These are phyloP conservation scores for Dunckerocampus dactyliophorus DNA, from an alignment of 2,113 vertebrate species.

Conservation along the genomic window DNA sequence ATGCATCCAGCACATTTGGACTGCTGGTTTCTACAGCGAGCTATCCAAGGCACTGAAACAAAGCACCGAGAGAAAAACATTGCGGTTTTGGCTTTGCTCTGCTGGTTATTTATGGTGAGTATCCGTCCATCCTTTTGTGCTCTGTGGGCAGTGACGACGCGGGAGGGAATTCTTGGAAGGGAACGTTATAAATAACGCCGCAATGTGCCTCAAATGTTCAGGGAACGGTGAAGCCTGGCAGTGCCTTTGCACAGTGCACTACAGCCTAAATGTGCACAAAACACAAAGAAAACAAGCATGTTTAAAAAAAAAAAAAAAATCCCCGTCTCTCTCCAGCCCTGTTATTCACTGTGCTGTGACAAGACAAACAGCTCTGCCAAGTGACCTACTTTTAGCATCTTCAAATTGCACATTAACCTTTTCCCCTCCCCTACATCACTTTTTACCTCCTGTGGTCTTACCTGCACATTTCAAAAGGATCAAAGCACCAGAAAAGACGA, in stretches of 20 bases:
- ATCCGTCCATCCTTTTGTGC: constrained; percentile 66
- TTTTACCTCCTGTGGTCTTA: constrained; percentile 10
- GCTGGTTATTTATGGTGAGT: constrained; percentile 69
- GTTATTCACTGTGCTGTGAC: constrained; percentile 28
- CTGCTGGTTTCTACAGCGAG: constrained; percentile 24
- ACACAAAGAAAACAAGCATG: constrained; percentile 13
- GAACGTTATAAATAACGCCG: constrained; percentile 42
- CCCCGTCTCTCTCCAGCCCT: constrained; percentile 34
- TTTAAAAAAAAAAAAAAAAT: constrained; percentile 27
- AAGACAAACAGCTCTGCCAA: constrained; percentile 30
- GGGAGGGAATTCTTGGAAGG: constrained; percentile 64
- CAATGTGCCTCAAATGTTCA: constrained; percentile 15
- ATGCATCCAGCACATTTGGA: constrained; percentile 49
- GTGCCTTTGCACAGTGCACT: constrained; percentile 30
- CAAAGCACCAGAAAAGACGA: constrained; percentile 11
- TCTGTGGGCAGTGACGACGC: constrained; percentile 53
- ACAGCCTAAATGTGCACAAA: constrained; percentile 16
- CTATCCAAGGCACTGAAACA: constrained; percentile 40
- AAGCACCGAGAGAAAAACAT: constrained; percentile 57
- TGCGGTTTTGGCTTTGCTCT: constrained; percentile 59
- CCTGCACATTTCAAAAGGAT: constrained; percentile 19
- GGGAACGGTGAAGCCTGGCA: constrained; percentile 21
- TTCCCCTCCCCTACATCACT: constrained; percentile 16
- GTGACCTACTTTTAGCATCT: constrained; percentile 54
- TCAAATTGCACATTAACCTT: constrained; percentile 23